phyloP scores from a whole-genome alignment of 2,888 invertebrate genomes.

The Adelphocoris suturalis region DNA sequence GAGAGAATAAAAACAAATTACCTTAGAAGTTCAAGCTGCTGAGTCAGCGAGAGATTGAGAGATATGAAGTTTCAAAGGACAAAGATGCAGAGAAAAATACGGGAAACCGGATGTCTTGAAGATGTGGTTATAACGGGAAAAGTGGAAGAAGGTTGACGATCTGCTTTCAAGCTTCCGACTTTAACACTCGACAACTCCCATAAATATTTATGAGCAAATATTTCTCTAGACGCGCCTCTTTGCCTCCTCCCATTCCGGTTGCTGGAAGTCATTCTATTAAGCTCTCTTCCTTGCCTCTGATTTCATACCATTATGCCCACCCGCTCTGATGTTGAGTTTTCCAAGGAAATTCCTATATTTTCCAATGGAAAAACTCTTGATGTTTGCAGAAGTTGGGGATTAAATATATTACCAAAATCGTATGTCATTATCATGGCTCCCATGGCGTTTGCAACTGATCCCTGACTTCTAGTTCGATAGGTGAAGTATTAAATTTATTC shows the following conservation, averaged over 20 bases:
- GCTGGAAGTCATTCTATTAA: constrained; percentile 9
- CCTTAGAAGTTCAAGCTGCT: too few species aligned
- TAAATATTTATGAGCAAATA: constrained; percentile 39
- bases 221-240: constrained; percentile 6
- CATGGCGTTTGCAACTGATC: too few species aligned
- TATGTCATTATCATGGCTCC: too few species aligned
- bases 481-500: too few species aligned
- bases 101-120: background rate
- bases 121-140: constrained; percentile 37
- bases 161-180: constrained; percentile 31
- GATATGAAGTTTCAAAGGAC: background rate
- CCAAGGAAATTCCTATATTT: background rate
- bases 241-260: background rate
- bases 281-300: background rate
- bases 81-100: background rate
- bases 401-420: too few species aligned
- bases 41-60: too few species aligned
- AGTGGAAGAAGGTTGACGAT: constrained; percentile 35
- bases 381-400: too few species aligned
- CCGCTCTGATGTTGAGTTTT: background rate
- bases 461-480: too few species aligned
- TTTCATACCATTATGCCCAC: background rate
- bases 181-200: constrained; percentile 19
- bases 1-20: too few species aligned
- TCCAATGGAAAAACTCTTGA: too few species aligned